Base-by-base conservation (phyloP, 2,888 invertebrate species). In the Plagodis pulveraria region DNA sequence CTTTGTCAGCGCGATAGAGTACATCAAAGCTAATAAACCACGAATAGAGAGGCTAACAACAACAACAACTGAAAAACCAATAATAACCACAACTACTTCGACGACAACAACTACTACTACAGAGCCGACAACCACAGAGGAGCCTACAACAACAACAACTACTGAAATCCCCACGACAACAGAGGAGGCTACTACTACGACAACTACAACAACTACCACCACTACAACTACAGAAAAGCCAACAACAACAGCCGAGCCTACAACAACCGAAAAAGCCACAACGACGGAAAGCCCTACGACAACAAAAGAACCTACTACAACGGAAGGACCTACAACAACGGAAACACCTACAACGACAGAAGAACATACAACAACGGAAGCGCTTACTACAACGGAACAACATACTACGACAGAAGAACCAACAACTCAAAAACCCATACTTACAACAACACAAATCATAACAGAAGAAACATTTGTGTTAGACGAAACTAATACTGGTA, bases 1-100 rank as follows among this genome's bases (percentile, higher is more conserved):
- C 41, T 77, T 83, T 11, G 45, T 74, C 12, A 61, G 70, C 36
- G 81, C 85, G 5, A 76, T 87, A 5, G 71, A 76, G 12, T 63
- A 75, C 9, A 77, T 85, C n/a, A 79, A 66, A 73, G 70, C 62
- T 22, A 70, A 72, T 52, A 71, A 59, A 46, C 80, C 58, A 32
- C 73, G 68, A 47, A 58, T 62, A 1, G 57, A 62, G 11, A 64
- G 38, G 10, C 44, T 57, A 50, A 67, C 61, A 40, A 71, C 63
- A 0, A 66, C 63, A 12, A 61, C 56, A 33, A 43, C 62, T 33
- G 45, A 63, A 11, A 46, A 22, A 9, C 33, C 53, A n/a, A 58
- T 59, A 52, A 36, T 50, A 8, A 8, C 36, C 6, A 8, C 36
- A 8, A 9, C 6, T 8, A 36, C 36, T 2, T 9, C 36, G 9